Conservation (phyloP, 2,888 invertebrate genomes). For the Toxonevra muliebris region DNA sequence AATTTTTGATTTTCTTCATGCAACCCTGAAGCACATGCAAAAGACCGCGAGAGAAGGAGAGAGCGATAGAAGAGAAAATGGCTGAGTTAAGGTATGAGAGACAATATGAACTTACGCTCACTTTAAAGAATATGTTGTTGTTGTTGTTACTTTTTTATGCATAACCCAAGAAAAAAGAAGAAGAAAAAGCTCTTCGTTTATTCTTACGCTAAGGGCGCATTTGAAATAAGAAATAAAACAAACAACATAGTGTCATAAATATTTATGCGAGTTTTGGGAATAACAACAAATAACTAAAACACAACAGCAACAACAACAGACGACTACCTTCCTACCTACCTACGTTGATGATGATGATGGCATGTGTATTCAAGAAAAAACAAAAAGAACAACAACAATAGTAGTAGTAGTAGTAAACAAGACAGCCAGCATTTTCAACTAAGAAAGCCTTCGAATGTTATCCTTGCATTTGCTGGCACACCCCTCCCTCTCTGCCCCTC, state of each 20-base stretch:
- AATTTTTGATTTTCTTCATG: too few species aligned
- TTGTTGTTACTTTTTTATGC: too few species aligned
- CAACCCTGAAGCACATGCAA: too few species aligned
- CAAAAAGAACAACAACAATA: constrained; percentile 7
- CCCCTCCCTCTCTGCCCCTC: not conserved
- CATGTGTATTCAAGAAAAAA: not conserved
- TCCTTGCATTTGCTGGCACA: not conserved
- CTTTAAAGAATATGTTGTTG: too few species aligned
- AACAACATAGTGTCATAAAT: constrained; percentile 56
- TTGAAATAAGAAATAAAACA: constrained; percentile 4
- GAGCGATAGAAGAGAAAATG: too few species aligned
- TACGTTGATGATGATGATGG: not conserved
- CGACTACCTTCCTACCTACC: constrained; percentile 1
- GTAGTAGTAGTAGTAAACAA: not conserved
- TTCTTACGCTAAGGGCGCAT: too few species aligned
- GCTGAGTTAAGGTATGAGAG: too few species aligned
- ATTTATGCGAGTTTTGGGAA: constrained; percentile 63
- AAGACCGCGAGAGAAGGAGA: too few species aligned
- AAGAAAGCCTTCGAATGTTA: not conserved
- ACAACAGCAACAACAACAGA: not conserved
- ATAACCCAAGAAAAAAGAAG: too few species aligned
- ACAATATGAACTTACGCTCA: too few species aligned
- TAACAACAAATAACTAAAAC: constrained; percentile 40
- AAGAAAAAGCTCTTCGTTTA: too few species aligned
- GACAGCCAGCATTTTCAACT: not conserved